Evolutionary conservation across 2,888 invertebrate genomes (phyloP), one percentile per base, ranked within the genome.

Genomic region (Apodemia zela): DNA sequence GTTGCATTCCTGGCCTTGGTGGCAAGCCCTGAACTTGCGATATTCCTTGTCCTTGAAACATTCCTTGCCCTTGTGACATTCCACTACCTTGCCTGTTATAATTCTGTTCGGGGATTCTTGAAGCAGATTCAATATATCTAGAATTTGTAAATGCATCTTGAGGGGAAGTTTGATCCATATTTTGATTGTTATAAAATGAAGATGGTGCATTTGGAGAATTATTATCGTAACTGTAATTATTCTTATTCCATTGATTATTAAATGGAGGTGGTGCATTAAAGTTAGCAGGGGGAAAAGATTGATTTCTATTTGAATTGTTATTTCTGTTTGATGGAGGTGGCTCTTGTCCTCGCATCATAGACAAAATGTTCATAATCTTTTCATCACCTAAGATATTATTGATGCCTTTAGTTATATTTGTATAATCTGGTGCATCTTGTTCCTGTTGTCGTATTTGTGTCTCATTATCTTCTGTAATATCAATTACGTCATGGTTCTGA

Each of bases 301-400:
- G 62, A 15, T 42, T 38, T 11, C 38, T 38, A 13, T 38, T 38
- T 38, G 13, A 38, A 38, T 38, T 13, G 18, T 57, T 64, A 67
- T 67, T 59, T 64, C 65, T 35, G 11, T 45, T 65, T 61, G 29
- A 49, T 25, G 42, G 11, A 13, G 64, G 21, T 51, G n/a, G 59
- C 17, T 57, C 74, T 71, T 73, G 77, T 51, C 72, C 79, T 66
- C 79, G 73, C 60, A 91, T 84, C 78, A 89, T 85, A 29, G 93
- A 93, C 29, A 94, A 80, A 73, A 94, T 93, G 73, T 92, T 93
- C 83, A 94, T 87, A 63, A 94, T 87, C 78, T 94, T 94, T 71
- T 93, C 92, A 87, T 94, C 94, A 15, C 94, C 94, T 59, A 94
- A 84, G 69, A 94, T 94, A 66, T 85, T 92, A 73, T 93, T 93